Evolutionary conservation across 2,888 invertebrate species (phyloP), one percentile per base, ranked within the genome.

Genomic region (Monoplex corrugatus): DNA sequence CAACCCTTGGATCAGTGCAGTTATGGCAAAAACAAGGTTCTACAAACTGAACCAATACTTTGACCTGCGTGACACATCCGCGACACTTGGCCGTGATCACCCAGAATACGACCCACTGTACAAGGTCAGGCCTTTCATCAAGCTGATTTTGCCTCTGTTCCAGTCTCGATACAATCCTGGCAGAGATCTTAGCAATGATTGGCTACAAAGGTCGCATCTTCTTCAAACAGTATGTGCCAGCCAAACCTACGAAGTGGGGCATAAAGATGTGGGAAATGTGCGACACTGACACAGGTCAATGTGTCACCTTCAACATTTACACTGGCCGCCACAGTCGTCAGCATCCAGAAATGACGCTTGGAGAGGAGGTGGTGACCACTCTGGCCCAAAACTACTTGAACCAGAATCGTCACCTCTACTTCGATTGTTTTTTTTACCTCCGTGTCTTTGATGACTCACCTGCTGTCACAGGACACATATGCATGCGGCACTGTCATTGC

Each of bases 191-290:
- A 72, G 72, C 80, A 8, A 80, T 80, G 80, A 80, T 80, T 10
- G 80, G 80, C 32, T 80, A n/a, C 80, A 80, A 80, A 80, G 80
- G 80, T 40, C 35, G 80, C 3, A 16, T 80, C 8, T 80, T 80
- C 28, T 43, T 80, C 80, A 80, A 80, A 38, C 38, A 38, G 43
- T 80, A 80, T 28, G 38, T 80, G 80, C 80, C 80, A 16, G 80
- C 80, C 19, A 43, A 80, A 38, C 80, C 80, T 35, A 80, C 80
- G 23, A 80, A 80, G 43, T 38, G 80, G 80, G 72, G 38, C 19
- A 32, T 80, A 16, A 80, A 80, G 80, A 28, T 80, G 80, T 80
- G 80, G 80, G 80, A 80, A 32, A n/a, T 80, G 80, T 80, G 80
- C 32, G 38, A 80, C 19, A 13, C 72, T 23, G 80, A 23, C 28